Evolutionary conservation across 2,113 vertebrate species (phyloP), one percentile per base, ranked within the genome.

Genomic region (Pelusios castaneus): DNA sequence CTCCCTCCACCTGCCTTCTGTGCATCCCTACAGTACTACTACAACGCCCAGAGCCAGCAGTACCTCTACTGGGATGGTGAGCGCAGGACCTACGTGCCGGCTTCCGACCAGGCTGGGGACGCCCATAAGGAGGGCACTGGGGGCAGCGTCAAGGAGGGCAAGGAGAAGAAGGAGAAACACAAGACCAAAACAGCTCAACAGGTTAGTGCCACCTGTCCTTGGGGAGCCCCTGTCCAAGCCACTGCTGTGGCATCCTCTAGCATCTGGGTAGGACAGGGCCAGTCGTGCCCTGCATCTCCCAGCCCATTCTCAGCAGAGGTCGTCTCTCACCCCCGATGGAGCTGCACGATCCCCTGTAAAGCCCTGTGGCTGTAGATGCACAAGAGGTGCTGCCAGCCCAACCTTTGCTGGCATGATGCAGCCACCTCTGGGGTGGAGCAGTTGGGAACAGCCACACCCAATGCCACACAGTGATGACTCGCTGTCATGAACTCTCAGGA

Each of bases 11-110:
- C n/a, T 25, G 2, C n/a, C n/a, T n/a, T 10, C 21, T 34, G 45
- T 6, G 41, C 45, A 54, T 45, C 8, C 9, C 47, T n/a, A 11
- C 95, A 99, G 99, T 99, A 99, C 97, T 99, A 99, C 94, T 99
- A 98, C 94, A 99, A 99, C n/a, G 93, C 98, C 88, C 98, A 99
- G 94, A 98, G 97, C 31, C 99, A 98, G 97, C 98, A 98, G 94
- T 99, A 99, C 97, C 98, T 99, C 96, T 99, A 99, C 97, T 99
- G 99, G 99, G 99, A 99, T 25, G 98, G 99, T 56, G 99, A 99
- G 77, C 98, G 98, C 45, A 97, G 97, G 54, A 98, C 97, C 17
- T 99, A 99, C 34, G 93, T 99, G 63, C 98, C 98, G 47, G 99
- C 99, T 47, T 58, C 98, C 47, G 97, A 98, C 27, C 98, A 98